These are phyloP conservation scores for Conopomorpha cramerella DNA, from an alignment of 1,140 invertebrate species.

Conservation along the genomic window DNA sequence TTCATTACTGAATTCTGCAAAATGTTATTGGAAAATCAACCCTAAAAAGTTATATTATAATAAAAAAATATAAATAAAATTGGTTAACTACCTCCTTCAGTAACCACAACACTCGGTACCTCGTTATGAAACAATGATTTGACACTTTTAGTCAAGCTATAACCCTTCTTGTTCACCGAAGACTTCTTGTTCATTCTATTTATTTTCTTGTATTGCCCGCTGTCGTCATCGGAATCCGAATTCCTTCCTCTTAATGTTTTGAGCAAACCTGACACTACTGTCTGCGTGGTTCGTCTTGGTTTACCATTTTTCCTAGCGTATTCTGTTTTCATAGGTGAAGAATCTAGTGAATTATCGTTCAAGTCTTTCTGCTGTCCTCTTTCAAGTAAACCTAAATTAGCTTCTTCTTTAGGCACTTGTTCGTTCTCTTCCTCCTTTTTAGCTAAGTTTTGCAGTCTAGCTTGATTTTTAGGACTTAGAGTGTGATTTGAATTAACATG, in stretches of 20 bases:
- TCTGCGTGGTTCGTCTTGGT: constrained; percentile 25
- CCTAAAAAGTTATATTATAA: background rate
- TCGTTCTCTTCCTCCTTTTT: constrained; percentile 7
- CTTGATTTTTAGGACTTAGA: constrained; percentile 55
- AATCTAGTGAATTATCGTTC: too few relatives aligned
- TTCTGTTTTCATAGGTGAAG: constrained; percentile 17
- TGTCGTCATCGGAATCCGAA: constrained; percentile 36
- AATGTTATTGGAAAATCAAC: too few relatives aligned
- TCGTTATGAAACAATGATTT: constrained; percentile 50
- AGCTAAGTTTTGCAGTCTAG: constrained; percentile 24
- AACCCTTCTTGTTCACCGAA: constrained; percentile 32
- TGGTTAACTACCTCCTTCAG: constrained; percentile 54
- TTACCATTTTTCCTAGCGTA: constrained; percentile 41
- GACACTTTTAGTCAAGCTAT: constrained; percentile 31
- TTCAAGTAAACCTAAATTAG: constrained; percentile 44
- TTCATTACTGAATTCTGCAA: too few relatives aligned
- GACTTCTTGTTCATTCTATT: constrained; percentile 48
- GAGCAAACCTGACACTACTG: constrained; percentile 37
- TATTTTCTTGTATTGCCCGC: constrained; percentile 47
- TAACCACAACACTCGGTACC: constrained; percentile 48
- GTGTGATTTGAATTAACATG: constrained; percentile 73
- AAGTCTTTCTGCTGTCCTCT: constrained; percentile 21
- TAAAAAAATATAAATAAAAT: constrained; percentile 4
- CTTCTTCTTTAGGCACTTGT: constrained; percentile 22
- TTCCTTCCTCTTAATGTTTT: constrained; percentile 41